Base-by-base conservation (phyloP, 2,797 vertebrate genomes). In the Ficedula albicollis region DNA sequence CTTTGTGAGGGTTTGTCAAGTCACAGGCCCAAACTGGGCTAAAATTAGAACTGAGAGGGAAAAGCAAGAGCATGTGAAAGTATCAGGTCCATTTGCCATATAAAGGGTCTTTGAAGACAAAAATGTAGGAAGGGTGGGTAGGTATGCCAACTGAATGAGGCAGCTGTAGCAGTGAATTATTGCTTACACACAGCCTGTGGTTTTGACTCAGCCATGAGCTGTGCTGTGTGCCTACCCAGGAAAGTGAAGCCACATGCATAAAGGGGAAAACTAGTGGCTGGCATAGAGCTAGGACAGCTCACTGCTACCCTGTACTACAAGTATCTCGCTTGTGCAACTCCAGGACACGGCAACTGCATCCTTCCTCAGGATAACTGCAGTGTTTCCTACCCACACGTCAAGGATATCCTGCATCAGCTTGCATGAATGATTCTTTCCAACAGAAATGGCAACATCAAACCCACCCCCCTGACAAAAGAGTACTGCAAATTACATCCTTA, bases 41-140 rank as follows among this genome's bases (percentile, higher is more conserved):
- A 87, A 85, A 93, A 89, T 63, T 55, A 80, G 82, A 94, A 68
- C 43, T n/a, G 54, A 48, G 67, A 84, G 39, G 60, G 25, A 90
- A 94, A 41, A 56, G 67, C 62, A 75, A 84, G 51, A 87, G 39
- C 48, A 78, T 10, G 10, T 77, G 43, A 72, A 95, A 90, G 32
- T 16, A 91, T 48, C 25, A 30, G 64, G 62, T 30, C 51, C 51
- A 29, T 59, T 27, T 79, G 82, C 44, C 32, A 66, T 13, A 58
- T 16, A 66, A 91, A 87, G 79, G 29, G 48, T 44, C 64, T 89
- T 74, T 66, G 58, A 63, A 76, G 68, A 23, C 41, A 75, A 58
- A 48, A 63, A 19, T 15, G 6, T 25, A 69, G 36, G 32, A 69
- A 72, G 30, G 48, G 34, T 15, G 36, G 34, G 36, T 16, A 70